A percentile compares a stretch with the other conserved stretches of the same genome.
Conservation (phyloP, 2,113 vertebrate genomes). For the Passer montanus region DNA sequence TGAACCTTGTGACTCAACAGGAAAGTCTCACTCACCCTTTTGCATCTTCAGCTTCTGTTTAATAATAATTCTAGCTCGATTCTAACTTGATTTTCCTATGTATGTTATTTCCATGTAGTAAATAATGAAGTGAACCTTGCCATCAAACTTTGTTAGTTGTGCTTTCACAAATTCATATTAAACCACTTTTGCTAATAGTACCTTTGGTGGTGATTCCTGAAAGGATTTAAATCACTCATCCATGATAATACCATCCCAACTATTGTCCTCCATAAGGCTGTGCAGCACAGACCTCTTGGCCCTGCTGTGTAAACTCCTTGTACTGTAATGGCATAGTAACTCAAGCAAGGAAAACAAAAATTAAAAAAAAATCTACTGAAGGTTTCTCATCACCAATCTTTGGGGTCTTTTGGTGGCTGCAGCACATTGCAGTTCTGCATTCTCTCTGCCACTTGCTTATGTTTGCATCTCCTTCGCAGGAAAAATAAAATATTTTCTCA, state of each 20-base stretch:
- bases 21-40: not conserved
- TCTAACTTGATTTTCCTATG: not conserved
- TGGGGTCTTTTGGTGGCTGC: not conserved
- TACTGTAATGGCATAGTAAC: not conserved
- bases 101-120: not conserved
- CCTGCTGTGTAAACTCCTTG: not conserved
- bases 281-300: not conserved
- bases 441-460: slow-evolving; percentile 21
- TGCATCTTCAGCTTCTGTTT: not conserved
- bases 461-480: not conserved
- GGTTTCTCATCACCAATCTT: not conserved
- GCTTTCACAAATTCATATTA: not conserved
- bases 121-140: not conserved
- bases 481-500: slow-evolving; percentile 60
- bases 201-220: not conserved
- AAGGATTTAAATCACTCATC: not conserved
- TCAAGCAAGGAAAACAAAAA: not conserved
- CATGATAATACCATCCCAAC: not conserved
- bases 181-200: not conserved
- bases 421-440: not conserved
- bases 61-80: not conserved
- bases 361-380: not conserved
- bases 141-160: accelerated
- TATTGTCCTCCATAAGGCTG: not conserved
- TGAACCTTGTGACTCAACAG: not conserved